phyloP scores from a whole-genome alignment of 2,113 vertebrate species.

The Thalassoma bifasciatum region DNA sequence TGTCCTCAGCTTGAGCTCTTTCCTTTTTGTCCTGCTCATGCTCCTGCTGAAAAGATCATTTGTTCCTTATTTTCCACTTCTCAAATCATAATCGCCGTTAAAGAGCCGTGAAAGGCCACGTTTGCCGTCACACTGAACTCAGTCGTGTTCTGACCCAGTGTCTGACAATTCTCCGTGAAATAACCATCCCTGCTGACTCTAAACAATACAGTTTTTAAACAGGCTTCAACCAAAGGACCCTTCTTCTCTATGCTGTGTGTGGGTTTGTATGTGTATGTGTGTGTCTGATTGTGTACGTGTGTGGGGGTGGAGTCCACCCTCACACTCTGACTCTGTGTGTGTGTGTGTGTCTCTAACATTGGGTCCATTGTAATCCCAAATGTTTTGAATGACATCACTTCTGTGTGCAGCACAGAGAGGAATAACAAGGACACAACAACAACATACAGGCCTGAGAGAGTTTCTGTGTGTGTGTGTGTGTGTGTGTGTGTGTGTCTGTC shows the following conservation, averaged over 20 bases:
- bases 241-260: background rate
- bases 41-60: too few relatives aligned
- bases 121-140: background rate
- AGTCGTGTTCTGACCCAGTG: too few relatives aligned
- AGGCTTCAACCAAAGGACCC: background rate
- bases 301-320: background rate
- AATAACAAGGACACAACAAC: slow-evolving; percentile 12
- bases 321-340: background rate
- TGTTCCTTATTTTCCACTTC: too few relatives aligned
- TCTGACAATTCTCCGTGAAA: too few relatives aligned
- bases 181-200: background rate
- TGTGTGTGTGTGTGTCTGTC: too few relatives aligned
- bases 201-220: background rate
- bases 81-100: background rate
- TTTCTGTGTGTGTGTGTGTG: slow-evolving; percentile 4
- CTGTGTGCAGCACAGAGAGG: slow-evolving; percentile 39
- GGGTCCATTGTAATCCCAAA: slow-evolving; percentile 14
- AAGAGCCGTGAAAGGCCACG: background rate
- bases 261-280: background rate
- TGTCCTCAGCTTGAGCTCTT: too few relatives aligned
- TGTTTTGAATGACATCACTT: slow-evolving; percentile 39
- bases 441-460: background rate
- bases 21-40: too few relatives aligned
- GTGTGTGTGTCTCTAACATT: slow-evolving; percentile 22
- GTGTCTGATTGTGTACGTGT: background rate